Base-by-base conservation (phyloP, 2,888 invertebrate species). In the Tenthredo scrophulariae region DNA sequence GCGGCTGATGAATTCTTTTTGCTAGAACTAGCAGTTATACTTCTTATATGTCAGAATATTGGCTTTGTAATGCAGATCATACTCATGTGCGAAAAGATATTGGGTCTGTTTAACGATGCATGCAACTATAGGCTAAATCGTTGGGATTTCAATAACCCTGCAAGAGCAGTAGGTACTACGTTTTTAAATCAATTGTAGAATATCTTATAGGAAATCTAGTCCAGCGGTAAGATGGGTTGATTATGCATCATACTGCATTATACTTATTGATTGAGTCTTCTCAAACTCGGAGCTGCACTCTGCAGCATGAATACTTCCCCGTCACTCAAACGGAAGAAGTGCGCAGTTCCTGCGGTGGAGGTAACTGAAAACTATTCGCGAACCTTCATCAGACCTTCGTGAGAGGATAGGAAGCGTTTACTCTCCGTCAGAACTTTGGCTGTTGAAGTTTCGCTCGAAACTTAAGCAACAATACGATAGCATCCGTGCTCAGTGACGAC, bases 301-400 rank as follows among this genome's bases (percentile, higher is more conserved):
- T 22, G 37, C 62, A 80, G 22, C 58, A 62, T 22, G 22, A 58
- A 80, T 80, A 62, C 22, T 80, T 62, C 62, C 40, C 37, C 58
- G 58, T 62, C 62, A 62, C 62, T 62, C 40, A 26, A 37, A 37
- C 80, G 58, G 10, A 80, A 62, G 79, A 40, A 80, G 62, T n/a
- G 18, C 40, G 58, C 62, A 80, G 50, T 77, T 80, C 50, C 80
- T 62, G 80, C 58, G 80, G 80, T 80, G 4, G 37, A 80, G 58
- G 80, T 80, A 80, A 58, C 80, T 80, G 80, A 80, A 80, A 80
- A 80, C 80, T 80, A 80, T 80, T 80, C 40, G 5, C n/a, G 62
- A 80, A 80, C 50, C 37, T 80, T 62, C 40, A 80, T 29, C 40
- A 80, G 37, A 37, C 37, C n/a, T 62, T 22, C 22, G 62, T 40